Conservation (phyloP, 2,113 vertebrate species). For the Leptocoma aspasia region DNA sequence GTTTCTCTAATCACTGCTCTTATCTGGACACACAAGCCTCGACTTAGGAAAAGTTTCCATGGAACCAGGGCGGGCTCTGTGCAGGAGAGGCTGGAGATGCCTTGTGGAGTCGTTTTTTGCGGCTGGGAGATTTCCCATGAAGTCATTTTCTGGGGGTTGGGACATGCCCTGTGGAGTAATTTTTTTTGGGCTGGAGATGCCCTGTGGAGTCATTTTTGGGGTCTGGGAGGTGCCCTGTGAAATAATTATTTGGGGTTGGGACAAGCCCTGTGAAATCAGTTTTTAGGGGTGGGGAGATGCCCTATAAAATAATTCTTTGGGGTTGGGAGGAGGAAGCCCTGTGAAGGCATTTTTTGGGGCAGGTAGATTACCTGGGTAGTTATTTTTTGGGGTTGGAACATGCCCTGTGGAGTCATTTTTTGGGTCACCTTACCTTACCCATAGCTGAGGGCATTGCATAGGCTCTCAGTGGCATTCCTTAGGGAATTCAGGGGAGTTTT, state of each 20-base stretch:
- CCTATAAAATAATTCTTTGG: not conserved
- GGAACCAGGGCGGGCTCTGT: not conserved
- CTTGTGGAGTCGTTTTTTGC: too few relatives aligned
- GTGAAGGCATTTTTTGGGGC: not conserved
- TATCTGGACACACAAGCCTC: not conserved
- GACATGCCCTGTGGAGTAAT: accelerated
- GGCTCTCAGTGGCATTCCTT: not conserved
- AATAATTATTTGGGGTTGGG: not conserved
- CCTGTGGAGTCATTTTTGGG: not conserved
- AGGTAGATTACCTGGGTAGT: not conserved
- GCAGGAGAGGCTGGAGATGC: not conserved
- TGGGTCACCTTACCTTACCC: accelerated
- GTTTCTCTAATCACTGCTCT: not conserved
- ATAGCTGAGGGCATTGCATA: not conserved
- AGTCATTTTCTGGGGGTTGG: not conserved
- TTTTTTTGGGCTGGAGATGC: not conserved
- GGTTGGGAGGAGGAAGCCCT: too few relatives aligned
- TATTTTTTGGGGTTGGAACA: not conserved
- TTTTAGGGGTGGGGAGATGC: not conserved
- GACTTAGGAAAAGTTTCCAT: not conserved
- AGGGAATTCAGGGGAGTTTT: not conserved
- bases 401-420: not conserved
- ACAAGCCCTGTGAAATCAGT: too few relatives aligned
- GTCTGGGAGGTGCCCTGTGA: not conserved
- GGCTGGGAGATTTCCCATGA: not conserved